Evolutionary conservation across 2,797 vertebrate species (phyloP).

Genomic region (Cyprinella venusta): DNA sequence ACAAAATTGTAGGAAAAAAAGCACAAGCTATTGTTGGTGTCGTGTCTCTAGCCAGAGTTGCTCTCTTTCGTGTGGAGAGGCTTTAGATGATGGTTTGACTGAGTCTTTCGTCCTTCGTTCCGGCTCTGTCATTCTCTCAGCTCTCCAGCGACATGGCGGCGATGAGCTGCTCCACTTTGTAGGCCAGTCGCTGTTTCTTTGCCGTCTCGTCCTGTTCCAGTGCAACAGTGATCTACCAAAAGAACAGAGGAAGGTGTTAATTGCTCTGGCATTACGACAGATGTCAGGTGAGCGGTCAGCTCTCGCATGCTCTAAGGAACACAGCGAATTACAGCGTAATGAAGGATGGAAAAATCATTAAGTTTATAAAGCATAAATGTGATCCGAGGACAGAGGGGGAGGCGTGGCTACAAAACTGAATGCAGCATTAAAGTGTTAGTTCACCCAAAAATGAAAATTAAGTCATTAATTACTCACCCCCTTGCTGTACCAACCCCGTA

Average conservation of each 20-base stretch:
- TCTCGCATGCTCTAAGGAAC: neutral
- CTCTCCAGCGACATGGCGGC: conserved; percentile 94
- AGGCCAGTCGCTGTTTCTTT: conserved; percentile 89
- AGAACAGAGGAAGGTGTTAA: conserved; percentile 24
- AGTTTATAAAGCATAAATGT: neutral
- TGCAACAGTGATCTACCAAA: conserved; percentile 86
- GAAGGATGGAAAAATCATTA: neutral
- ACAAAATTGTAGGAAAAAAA: conserved; percentile 40
- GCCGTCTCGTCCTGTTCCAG: conserved; percentile 96
- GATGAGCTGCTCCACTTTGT: conserved; percentile 97
- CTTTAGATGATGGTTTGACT: conserved; percentile 60
- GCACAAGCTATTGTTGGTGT: conserved; percentile 34
- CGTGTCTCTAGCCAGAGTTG: conserved; percentile 42
- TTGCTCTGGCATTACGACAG: neutral
- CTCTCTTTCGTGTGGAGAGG: conserved; percentile 44
- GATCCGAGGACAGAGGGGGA: neutral
- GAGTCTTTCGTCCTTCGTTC: conserved; percentile 54
- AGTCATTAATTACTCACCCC: too few species aligned
- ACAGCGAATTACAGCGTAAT: neutral
- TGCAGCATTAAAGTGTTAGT: neutral
- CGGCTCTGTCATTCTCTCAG: conserved; percentile 77
- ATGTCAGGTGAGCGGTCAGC: neutral
- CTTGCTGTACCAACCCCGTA: too few species aligned
- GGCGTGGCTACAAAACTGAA: neutral
- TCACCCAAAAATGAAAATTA: too few species aligned